Evolutionary conservation across 2,888 invertebrate genomes (phyloP), one percentile per base, ranked within the genome.

Genomic region (Papilio elwesi): DNA sequence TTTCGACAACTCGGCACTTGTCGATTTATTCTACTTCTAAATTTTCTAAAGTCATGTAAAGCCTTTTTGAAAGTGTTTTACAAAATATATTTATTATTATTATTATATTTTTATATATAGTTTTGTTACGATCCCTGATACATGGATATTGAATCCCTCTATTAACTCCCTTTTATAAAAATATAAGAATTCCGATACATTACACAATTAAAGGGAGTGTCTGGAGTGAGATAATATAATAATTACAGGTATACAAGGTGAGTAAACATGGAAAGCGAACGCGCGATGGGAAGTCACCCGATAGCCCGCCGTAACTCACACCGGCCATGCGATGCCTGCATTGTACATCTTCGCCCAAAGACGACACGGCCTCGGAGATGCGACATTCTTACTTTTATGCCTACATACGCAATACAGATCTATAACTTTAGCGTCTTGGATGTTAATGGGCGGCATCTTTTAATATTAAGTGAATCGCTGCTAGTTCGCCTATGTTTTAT

Each of bases 221-320:
- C 74, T 47, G 38, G 64, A 51, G 59, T 16, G 62, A 63, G 75
- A 76, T 80, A 82, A 82, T 81, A 81, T 78, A 79, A 81, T 82
- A 84, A 84, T 83, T 81, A 82, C 68, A 51, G 38, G 53, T 49
- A 71, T 59, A 67, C 68, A 73, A 68, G 66, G 55, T 68, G 70
- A 70, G 53, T 53, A 57, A 67, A 70, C 71, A 66, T 82, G 84
- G 83, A 83, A 85, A 87, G 83, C 80, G 79, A 84, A 26, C 59
- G 47, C 72, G 83, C 85, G 85, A 80, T 83, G 83, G 83, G 81
- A 88, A 79, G 88, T 78, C 81, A 91, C 80, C 69, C 75, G 91
- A 91, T 88, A 90, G 81, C 87, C 79, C 10, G 89, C 80, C 81
- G 91, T 88, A 90, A 92, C 78, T 59, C 82, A 92, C 83, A 90